Evolutionary conservation across 2,888 invertebrate genomes (phyloP).

Genomic region (Dasypogon diadema): DNA sequence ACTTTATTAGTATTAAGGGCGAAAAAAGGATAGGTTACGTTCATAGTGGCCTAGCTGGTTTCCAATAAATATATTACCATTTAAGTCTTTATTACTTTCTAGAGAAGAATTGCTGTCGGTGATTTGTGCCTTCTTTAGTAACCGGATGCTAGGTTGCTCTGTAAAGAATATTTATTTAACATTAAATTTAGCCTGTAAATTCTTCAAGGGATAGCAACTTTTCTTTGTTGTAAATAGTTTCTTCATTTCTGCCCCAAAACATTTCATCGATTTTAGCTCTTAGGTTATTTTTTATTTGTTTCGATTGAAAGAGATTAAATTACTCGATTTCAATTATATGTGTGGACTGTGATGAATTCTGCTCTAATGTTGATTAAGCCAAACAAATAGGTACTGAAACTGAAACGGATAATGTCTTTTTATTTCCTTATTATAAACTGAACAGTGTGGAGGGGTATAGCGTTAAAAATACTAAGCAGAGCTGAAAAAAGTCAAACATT

Average conservation of each 20-base stretch:
- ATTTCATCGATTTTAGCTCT: conserved; percentile 38
- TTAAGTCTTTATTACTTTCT: conserved; percentile 20
- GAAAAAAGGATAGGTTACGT: conserved; percentile 77
- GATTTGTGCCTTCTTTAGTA: conserved; percentile 24
- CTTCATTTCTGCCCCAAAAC: conserved; percentile 7
- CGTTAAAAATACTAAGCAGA: background rate
- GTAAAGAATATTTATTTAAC: conserved; percentile 45
- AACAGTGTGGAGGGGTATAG: background rate
- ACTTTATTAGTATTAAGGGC: conserved; percentile 84
- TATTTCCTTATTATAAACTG: background rate
- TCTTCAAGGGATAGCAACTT: conserved; percentile 14
- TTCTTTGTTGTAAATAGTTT: conserved; percentile 32
- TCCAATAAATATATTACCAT: conserved; percentile 19
- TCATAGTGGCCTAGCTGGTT: conserved; percentile 33
- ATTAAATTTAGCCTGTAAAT: background rate
- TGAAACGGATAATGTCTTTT: conserved; percentile 4
- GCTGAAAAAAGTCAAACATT: conserved; percentile 8
- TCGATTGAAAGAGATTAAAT: background rate
- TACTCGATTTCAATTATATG: conserved; percentile 24
- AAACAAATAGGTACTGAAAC: conserved; percentile 3
- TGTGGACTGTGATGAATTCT: conserved; percentile 55
- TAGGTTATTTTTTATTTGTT: conserved; percentile 14
- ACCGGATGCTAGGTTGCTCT: conserved; percentile 20
- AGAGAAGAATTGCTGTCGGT: conserved; percentile 10
- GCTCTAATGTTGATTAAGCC: conserved; percentile 25